phyloP scores from a whole-genome alignment of 2,113 vertebrate genomes.

The Corynorhinus townsendii region DNA sequence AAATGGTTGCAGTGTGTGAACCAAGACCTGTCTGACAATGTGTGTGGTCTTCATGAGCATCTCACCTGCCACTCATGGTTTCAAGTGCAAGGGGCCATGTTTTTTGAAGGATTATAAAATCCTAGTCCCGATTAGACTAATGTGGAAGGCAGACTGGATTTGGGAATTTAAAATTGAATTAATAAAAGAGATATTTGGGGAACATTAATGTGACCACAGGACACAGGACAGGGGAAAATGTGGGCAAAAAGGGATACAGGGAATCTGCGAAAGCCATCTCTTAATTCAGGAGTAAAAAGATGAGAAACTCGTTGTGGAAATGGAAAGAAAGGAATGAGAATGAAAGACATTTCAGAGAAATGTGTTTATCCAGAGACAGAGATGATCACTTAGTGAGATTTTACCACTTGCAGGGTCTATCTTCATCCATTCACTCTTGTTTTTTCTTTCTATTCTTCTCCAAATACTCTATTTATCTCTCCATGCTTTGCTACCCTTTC shows the following conservation, averaged over 20 bases:
- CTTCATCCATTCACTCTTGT: not conserved
- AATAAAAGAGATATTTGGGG: not conserved
- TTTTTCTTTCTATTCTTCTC: not conserved
- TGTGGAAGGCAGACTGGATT: not conserved
- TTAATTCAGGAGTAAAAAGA: not conserved
- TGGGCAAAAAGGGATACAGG: not conserved
- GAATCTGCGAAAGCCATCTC: not conserved
- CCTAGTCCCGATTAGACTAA: not conserved
- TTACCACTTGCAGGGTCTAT: too few species aligned
- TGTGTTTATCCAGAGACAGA: not conserved
- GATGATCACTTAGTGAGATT: not conserved
- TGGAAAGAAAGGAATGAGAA: not conserved
- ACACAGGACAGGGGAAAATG: not conserved
- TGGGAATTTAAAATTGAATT: not conserved
- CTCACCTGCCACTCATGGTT: not conserved
- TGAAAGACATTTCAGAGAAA: not conserved
- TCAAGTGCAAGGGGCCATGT: not conserved
- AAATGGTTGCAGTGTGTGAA: not conserved
- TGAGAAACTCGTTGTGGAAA: not conserved
- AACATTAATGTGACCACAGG: not conserved
- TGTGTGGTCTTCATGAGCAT: not conserved
- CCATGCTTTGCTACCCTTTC: not conserved
- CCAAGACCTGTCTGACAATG: not conserved
- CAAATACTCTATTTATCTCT: too few species aligned
- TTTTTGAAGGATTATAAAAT: not conserved